A percentile compares a stretch with the other conserved stretches of the same genome.
phyloP scores from a whole-genome alignment of 2,113 vertebrate genomes.

The Heliornis fulica region DNA sequence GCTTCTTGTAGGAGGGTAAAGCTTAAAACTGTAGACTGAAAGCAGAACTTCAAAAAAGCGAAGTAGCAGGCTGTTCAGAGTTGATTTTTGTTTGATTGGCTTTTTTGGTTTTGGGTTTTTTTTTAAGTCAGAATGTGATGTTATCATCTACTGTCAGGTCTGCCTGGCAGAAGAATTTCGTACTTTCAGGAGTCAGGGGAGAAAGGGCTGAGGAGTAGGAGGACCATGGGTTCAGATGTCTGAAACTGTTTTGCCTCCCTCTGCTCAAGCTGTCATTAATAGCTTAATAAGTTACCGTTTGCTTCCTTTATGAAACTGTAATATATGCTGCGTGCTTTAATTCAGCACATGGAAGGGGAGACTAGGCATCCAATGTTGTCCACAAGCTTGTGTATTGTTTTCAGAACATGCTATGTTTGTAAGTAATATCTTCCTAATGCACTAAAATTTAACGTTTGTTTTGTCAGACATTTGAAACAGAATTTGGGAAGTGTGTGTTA shows the following conservation, averaged over 20 bases:
- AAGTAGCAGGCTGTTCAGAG: background rate
- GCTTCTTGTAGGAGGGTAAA: background rate
- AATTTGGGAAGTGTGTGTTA: background rate
- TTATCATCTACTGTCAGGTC: background rate
- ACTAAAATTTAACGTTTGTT: background rate
- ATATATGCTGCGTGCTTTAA: background rate
- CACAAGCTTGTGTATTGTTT: background rate
- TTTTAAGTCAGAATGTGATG: background rate
- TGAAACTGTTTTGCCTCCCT: background rate
- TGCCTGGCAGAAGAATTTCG: background rate
- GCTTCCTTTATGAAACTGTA: background rate
- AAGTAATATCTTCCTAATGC: background rate
- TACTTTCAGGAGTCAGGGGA: background rate
- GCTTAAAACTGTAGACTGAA: background rate
- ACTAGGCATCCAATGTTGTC: background rate
- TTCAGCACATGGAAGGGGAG: background rate
- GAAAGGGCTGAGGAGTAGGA: background rate
- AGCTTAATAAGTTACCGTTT: background rate
- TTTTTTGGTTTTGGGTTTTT: background rate
- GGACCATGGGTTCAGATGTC: background rate
- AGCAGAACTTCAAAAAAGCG: background rate
- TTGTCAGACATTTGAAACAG: background rate
- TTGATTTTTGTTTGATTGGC: background rate
- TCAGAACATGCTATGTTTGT: background rate
- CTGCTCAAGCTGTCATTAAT: background rate